Evolutionary conservation across 2,888 invertebrate genomes (phyloP).

Genomic region (Rhagium mordax): DNA sequence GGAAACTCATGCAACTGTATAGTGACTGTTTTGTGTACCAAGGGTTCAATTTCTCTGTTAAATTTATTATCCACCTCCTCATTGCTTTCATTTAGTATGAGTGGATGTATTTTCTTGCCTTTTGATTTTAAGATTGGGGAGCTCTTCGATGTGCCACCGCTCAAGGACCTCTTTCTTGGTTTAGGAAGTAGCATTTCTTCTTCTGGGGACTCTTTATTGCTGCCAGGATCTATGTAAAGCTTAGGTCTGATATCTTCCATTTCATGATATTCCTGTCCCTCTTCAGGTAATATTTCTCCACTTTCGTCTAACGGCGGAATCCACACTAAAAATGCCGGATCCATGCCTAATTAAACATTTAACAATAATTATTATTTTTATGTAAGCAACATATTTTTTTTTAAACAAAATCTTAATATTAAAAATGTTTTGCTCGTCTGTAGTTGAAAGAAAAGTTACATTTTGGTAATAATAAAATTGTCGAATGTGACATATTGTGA

Average conservation of each 20-base stretch:
- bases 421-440: no score
- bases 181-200: slow-evolving; percentile 72
- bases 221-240: slow-evolving; percentile 74
- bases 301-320: slow-evolving; percentile 84
- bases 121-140: slow-evolving; percentile 57
- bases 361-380: no score
- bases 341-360: slow-evolving; percentile 77
- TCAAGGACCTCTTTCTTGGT: slow-evolving; percentile 47
- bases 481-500: no score
- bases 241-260: slow-evolving; percentile 65
- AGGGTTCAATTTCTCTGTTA: slow-evolving; percentile 51
- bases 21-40: slow-evolving; percentile 54
- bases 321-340: slow-evolving; percentile 90
- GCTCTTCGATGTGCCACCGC: slow-evolving; percentile 52
- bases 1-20: slow-evolving; percentile 65
- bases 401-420: no score
- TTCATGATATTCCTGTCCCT: slow-evolving; percentile 72
- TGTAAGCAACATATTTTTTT: no score
- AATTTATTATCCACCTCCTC: slow-evolving; percentile 48
- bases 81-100: slow-evolving; percentile 41
- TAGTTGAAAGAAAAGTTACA: no score
- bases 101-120: slow-evolving; percentile 57
- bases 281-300: slow-evolving; percentile 77
- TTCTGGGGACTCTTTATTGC: slow-evolving; percentile 80
- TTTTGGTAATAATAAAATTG: no score